Conservation (phyloP, 2,888 invertebrate species). For the Biston betularia region DNA sequence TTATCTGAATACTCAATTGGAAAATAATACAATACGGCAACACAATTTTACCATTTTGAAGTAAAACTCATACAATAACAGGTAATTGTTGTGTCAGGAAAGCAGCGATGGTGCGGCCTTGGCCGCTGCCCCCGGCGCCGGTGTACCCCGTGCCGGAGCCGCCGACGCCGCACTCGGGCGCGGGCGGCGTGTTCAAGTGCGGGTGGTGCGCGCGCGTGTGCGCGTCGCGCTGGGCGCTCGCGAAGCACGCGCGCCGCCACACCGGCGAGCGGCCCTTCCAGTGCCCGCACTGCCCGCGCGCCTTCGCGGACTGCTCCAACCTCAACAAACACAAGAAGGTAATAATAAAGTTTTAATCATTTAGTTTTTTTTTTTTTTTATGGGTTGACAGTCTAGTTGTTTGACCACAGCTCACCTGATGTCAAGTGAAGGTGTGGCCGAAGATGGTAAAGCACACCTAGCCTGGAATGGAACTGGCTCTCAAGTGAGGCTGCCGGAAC, state of each 20-base stretch:
- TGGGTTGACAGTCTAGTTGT: no score
- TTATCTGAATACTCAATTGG: no score
- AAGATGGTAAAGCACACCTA: no score
- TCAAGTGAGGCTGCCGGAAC: no score
- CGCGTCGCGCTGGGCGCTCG: slow-evolving; percentile 88
- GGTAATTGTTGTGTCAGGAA: background rate
- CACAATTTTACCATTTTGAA: no score
- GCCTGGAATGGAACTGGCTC: no score
- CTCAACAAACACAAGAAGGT: slow-evolving; percentile 89
- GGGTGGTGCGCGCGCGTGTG: slow-evolving; percentile 86
- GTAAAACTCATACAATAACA: background rate
- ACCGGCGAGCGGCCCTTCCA: slow-evolving; percentile 88
- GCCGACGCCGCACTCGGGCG: slow-evolving; percentile 88
- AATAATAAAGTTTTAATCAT: no score
- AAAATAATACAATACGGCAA: no score
- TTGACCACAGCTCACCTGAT: no score
- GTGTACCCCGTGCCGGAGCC: slow-evolving; percentile 74
- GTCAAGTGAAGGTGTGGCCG: no score
- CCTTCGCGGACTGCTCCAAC: slow-evolving; percentile 92
- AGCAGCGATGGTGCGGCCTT: background rate
- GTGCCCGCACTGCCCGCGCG: slow-evolving; percentile 90
- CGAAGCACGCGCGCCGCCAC: slow-evolving; percentile 88
- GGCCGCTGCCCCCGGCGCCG: slow-evolving; percentile 62
- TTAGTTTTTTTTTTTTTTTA: no score
- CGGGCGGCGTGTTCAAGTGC: slow-evolving; percentile 87